Percentiles rank a stretch among this genome's conserved stretches.
Conservation (phyloP, 2,797 vertebrate species). For the Danio aesculapii region DNA sequence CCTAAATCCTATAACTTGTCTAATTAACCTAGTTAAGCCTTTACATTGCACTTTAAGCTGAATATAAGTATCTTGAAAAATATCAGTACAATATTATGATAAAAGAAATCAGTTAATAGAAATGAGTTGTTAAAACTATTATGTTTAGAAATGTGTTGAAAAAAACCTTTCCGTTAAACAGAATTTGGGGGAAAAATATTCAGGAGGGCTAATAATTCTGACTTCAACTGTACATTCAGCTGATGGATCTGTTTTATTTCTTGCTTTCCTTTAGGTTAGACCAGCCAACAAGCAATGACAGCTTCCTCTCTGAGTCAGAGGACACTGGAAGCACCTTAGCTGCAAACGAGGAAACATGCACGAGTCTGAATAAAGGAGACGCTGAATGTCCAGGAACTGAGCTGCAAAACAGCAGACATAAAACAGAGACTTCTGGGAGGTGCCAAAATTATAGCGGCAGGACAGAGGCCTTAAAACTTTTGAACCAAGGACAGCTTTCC, state of each 20-base stretch:
- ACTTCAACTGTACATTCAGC: neutral
- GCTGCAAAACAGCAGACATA: slow-evolving; percentile 3
- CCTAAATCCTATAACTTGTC: too few species aligned
- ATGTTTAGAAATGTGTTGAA: too few species aligned
- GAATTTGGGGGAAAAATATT: too few species aligned
- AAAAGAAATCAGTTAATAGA: too few species aligned
- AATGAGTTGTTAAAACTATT: too few species aligned
- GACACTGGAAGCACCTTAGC: neutral
- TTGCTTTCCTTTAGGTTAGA: slow-evolving; percentile 47
- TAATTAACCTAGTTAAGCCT: too few species aligned
- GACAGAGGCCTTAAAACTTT: slow-evolving; percentile 27
- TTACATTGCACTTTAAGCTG: too few species aligned
- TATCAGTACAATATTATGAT: too few species aligned
- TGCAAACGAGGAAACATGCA: slow-evolving; percentile 16
- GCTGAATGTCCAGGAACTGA: slow-evolving; percentile 30
- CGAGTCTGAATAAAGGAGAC: slow-evolving; percentile 17
- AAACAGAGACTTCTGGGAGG: slow-evolving; percentile 23
- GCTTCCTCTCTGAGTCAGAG: slow-evolving; percentile 42
- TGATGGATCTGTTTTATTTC: neutral
- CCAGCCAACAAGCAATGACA: slow-evolving; percentile 25
- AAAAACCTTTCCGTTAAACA: too few species aligned
- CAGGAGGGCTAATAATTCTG: too few species aligned
- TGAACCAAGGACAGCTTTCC: slow-evolving; percentile 10
- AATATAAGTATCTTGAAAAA: too few species aligned
- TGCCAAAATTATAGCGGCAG: neutral